phyloP scores from a whole-genome alignment of 2,113 vertebrate species.

The Calcarius ornatus region DNA sequence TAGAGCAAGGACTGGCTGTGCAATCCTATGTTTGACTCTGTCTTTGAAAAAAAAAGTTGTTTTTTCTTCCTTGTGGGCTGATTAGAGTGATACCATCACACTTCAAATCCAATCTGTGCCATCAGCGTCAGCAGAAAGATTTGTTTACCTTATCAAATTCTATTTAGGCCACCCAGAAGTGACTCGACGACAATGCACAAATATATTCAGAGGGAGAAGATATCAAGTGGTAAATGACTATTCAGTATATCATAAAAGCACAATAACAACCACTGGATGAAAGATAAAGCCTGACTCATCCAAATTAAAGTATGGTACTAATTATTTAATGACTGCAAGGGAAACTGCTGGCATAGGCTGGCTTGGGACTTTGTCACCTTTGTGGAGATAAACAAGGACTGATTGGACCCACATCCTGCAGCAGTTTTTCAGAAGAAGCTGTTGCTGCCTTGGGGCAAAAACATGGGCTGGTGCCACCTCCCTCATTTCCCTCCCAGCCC shows the following conservation, averaged over 20 bases:
- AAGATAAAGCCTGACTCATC: neutral
- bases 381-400: neutral
- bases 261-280: neutral
- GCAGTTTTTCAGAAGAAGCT: neutral
- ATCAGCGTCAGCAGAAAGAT: constrained; percentile 19
- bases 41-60: neutral
- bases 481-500: neutral
- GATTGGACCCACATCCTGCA: neutral
- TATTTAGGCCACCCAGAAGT: constrained; percentile 34
- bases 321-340: constrained; percentile 18
- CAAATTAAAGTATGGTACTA: neutral
- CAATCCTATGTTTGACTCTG: neutral
- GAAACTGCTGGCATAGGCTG: neutral
- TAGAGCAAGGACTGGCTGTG: neutral
- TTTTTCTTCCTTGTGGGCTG: neutral
- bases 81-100: neutral
- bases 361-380: neutral
- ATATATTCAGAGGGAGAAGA: constrained; percentile 5
- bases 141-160: constrained; percentile 40
- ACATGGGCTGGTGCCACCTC: neutral
- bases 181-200: neutral
- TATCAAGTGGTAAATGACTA: neutral
- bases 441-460: neutral
- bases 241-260: neutral
- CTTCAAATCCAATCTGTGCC: constrained; percentile 2